Evolutionary conservation across 2,888 invertebrate species (phyloP), one percentile per base, ranked within the genome.

Genomic region (Chloroclystis v-ata): DNA sequence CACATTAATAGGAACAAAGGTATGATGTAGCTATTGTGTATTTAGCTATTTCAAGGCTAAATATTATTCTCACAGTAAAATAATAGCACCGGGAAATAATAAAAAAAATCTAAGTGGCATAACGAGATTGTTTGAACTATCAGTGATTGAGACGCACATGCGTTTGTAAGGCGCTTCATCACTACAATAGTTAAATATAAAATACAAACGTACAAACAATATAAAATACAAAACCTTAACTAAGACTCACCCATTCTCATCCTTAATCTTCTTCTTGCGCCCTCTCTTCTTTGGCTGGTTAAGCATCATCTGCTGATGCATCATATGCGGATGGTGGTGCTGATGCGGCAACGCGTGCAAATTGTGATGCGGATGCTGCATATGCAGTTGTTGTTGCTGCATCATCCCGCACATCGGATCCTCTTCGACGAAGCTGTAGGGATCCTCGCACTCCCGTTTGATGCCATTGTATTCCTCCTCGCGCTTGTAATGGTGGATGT

Each of bases 401-500:
- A 90, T 80, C 71, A 90, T 89, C 40, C 88, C 83, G 70, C 89
- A 88, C 88, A 90, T 89, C 44, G 89, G 88, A 60, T 94, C 94
- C 70, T 95, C 95, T 75, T 94, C 94, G 56, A 95, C 95, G 81
- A 95, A 96, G 69, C 93, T 94, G 78, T 95, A 96, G 2, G 95
- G 94, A 77, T 95, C 95, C 63, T 93, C 92, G 59, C 90, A 90
- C 70, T 91, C 91, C 53, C 91, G 85, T 67, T 91, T 91, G 61
- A 91, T 86, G 32, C 78, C 78, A 47, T 78, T 77, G 60, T 81
- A 87, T 41, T 82, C 60, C 52, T 82, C 82, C 1, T 83, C 85
- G 4, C 85, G 68, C 59, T 87, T 86, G 42, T 66, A 69, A 37
- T 51, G 49, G n/a, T 47, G 46, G 28, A 28, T 33, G 33, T 20